Evolutionary conservation across 2,797 vertebrate genomes (phyloP), one percentile per base, ranked within the genome.

Genomic region (Sciurus carolinensis): DNA sequence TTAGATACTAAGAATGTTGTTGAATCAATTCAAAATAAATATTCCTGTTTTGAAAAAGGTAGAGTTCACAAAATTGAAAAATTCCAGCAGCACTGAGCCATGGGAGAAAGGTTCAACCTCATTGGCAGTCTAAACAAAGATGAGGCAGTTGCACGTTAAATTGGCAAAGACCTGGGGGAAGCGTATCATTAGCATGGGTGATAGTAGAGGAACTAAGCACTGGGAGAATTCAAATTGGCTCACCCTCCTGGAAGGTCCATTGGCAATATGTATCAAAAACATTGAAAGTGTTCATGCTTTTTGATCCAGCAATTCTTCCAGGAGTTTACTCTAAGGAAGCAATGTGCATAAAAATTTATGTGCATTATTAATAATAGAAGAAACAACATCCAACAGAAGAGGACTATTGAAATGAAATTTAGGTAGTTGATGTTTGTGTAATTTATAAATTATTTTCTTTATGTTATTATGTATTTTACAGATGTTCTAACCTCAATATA

Each of bases 1-100:
- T 57, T 67, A 77, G 52, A 50, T 62, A 7, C 47, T 54, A 90
- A 90, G 80, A 47, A 73, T 59, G 30, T 77, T 69, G n/a, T 79
- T 64, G 42, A 8, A 66, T 50, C 33, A 22, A 15, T 80, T 30
- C 39, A 44, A 76, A 95, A n/a, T 2, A 64, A 76, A 33, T 59
- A 44, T 33, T 36, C 11, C 62, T 4, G 0, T 72, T 82, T 90
- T 91, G 39, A 66, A 64, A 77, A 81, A 57, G 13, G 14, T 26
- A 44, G 15, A 18, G 28, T n/a, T 73, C 59, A n/a, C 24, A 39
- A 17, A 66, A 50, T 42, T n/a, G 79, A n/a, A 69, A 69, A 50
- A 42, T 30, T 59, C 62, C 2, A 44, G 26, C 44, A 72, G 7
- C 30, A 28, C 24, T 15, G 2, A 90, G 33, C 39, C 47, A 69